Conservation (phyloP, 2,113 vertebrate species). For the Oreochromis niloticus region DNA sequence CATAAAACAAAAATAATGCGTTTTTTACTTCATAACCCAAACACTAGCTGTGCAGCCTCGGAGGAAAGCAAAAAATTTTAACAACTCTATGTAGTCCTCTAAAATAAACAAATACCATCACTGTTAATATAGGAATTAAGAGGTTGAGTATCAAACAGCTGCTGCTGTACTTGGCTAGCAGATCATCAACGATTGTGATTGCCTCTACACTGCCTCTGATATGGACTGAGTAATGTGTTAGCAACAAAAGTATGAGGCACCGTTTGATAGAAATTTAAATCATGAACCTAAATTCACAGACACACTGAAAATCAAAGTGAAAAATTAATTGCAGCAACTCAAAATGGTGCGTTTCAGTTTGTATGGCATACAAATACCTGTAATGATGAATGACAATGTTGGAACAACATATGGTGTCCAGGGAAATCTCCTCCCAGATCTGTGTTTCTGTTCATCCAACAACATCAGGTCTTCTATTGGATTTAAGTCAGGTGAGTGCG, state of each 20-base stretch:
- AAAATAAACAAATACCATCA: background rate
- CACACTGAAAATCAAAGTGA: background rate
- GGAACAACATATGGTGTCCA: background rate
- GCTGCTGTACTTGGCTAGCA: background rate
- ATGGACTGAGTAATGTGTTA: background rate
- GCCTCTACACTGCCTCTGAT: background rate
- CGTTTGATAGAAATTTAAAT: rapidly evolving
- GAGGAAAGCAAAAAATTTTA: background rate
- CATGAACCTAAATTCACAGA: background rate
- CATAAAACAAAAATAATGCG: rapidly evolving
- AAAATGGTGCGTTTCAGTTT: background rate
- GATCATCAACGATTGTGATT: background rate
- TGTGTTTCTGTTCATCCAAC: background rate
- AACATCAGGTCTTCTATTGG: background rate
- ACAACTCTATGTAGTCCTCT: background rate
- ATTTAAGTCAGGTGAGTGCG: background rate
- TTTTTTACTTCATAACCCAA: background rate
- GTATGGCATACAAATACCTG: background rate
- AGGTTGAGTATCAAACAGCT: background rate
- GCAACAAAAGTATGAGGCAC: background rate
- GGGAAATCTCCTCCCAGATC: rapidly evolving
- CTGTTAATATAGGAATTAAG: background rate
- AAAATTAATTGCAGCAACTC: background rate
- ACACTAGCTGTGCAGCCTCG: background rate
- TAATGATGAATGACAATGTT: background rate